Evolutionary conservation across 2,888 invertebrate genomes (phyloP), one percentile per base, ranked within the genome.

Genomic region (Meiosimyza decipiens): DNA sequence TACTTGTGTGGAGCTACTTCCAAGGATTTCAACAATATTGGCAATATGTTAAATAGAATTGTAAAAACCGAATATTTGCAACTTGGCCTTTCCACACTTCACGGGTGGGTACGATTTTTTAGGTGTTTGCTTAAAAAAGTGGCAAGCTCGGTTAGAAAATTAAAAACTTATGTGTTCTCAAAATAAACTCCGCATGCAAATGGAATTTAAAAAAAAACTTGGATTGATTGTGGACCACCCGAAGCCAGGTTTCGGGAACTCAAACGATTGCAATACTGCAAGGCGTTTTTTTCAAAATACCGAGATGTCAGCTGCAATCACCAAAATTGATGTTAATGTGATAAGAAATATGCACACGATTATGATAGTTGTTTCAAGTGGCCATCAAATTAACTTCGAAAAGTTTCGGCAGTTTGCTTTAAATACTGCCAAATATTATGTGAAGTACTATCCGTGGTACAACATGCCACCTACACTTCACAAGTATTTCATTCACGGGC

Each of bases 401-500:
- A 51, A 63, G n/a, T 64, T 40, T 63, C 51, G 57, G 16, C 28
- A 52, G 6, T 71, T 70, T 40, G 51, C 60, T n/a, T 50, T 60
- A 11, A 62, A 60, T 55, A 70, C 49, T 51, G 70, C 62, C 51
- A 60, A 51, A 50, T 50, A 22, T 18, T 70, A 51, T 60, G 60
- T 70, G 47, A 28, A 60, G 60, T 59, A 49, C n/a, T 60, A 62
- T 70, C 22, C 70, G 6, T 71, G 12, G 52, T 47, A 52, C n/a
- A 28, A 62, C 15, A 62, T 70, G 62, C 40, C 50, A 3, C 70
- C 51, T 33, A 70, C 62, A 51, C 50, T 70, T 22, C 70, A 71
- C 33, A 22, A 50, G 33, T 71, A 52, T 47, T 71, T 63, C 49
- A 64, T 52, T 28, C 47, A 54, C 22, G 40, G 71, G 15, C 54